Evolutionary conservation across 2,113 vertebrate genomes (phyloP), one percentile per base, ranked within the genome.

Genomic region (Neogale vison): DNA sequence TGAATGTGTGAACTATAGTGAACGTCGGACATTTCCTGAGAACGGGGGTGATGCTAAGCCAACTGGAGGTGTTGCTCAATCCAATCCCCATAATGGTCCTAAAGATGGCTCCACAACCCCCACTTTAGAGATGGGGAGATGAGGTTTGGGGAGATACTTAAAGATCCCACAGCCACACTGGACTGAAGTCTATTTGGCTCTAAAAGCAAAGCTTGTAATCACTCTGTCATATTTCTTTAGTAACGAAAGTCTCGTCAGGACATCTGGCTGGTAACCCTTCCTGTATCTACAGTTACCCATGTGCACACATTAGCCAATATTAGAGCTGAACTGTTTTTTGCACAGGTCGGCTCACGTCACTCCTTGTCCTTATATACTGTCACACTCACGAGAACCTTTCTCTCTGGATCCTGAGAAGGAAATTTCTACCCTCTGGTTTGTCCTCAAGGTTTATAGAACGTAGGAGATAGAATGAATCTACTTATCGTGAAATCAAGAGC

Each of bases 401-500:
- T 42, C 47, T n/a, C 26, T 18, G 6, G 12, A 10, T 26, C 34
- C 69, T 72, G 65, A 79, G 82, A 55, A 59, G 42, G 1, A 14
- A 45, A 61, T 80, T 45, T 76, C 84, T 71, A 57, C 57, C 69
- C 45, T 15, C 29, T 26, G 50, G 13, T 39, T 42, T 57, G 67
- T 71, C 72, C 39, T 67, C 55, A 59, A 85, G 36, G 20, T 84
- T 36, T 88, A 17, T 17, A 45, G 39, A 74, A 93, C 55, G 12
- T 29, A 72, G 39, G 39, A 36, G 88, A 18, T 15, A 24, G 52
- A 29, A 6, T 17, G 29, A 31, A 42, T n/a, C 5, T 21, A 26
- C 57, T 77, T 26, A 57, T 50, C 61, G 45, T 90, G 61, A 95
- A 97, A 87, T 63, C 55, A 71, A 92, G 92, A 96, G 89, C 84